Evolutionary conservation across 2,888 invertebrate genomes (phyloP).

Genomic region (Pammene aurita): DNA sequence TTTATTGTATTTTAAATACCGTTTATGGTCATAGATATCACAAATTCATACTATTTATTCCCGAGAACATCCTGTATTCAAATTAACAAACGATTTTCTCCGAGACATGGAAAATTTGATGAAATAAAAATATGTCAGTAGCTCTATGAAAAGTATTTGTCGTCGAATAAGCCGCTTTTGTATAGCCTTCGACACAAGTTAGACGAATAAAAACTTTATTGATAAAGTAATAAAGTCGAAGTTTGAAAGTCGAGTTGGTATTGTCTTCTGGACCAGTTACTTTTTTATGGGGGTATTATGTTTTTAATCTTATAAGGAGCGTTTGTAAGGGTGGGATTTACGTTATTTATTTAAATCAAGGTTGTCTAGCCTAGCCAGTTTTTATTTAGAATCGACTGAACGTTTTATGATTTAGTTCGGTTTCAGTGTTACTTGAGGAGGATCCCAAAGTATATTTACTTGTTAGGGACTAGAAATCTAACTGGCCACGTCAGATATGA

Average conservation of each 20-base stretch:
- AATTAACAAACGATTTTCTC: conserved; percentile 50
- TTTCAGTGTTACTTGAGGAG: neutral
- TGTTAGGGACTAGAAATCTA: too few species aligned
- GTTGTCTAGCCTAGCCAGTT: neutral
- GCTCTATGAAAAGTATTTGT: conserved; percentile 70
- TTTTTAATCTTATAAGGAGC: conserved; percentile 34
- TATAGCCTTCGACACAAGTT: conserved; percentile 36
- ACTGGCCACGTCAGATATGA: too few species aligned
- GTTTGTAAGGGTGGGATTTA: conserved; percentile 35
- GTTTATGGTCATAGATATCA: too few species aligned
- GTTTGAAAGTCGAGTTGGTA: neutral
- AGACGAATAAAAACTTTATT: conserved; percentile 7
- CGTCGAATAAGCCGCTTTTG: conserved; percentile 54
- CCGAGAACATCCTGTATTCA: conserved; percentile 48
- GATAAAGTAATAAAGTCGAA: neutral
- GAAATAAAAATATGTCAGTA: conserved; percentile 60
- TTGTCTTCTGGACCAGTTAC: conserved; percentile 16
- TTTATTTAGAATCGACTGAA: conserved; percentile 31
- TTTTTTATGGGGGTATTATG: conserved; percentile 35
- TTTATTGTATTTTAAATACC: too few species aligned
- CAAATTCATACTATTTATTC: too few species aligned
- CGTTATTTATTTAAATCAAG: conserved; percentile 30
- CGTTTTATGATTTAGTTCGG: conserved; percentile 32
- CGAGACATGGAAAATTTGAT: conserved; percentile 54
- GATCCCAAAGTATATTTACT: neutral